Conservation (phyloP, 2,113 vertebrate species). For the Tamias sibiricus region DNA sequence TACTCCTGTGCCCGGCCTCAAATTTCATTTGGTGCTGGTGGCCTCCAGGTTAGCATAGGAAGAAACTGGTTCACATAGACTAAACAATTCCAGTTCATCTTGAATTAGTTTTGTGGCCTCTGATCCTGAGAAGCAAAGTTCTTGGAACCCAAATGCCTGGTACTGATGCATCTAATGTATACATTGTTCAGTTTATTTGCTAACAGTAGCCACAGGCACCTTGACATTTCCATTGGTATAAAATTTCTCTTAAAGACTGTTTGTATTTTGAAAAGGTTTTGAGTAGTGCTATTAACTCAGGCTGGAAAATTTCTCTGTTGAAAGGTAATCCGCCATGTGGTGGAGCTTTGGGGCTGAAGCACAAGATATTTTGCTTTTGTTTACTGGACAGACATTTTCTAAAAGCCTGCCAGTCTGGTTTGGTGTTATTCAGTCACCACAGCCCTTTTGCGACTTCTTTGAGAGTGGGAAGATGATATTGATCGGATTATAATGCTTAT, state of each 20-base stretch:
- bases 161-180: not conserved
- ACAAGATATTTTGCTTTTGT: not conserved
- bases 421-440: not conserved
- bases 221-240: constrained; percentile 56
- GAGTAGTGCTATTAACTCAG: not conserved
- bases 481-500: not conserved
- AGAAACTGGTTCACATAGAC: not conserved
- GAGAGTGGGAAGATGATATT: too few relatives aligned
- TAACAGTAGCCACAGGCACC: constrained; percentile 7
- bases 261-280: constrained; percentile 62
- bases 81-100: not conserved
- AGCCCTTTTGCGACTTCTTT: not conserved
- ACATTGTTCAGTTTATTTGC: constrained; percentile 7
- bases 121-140: not conserved
- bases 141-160: not conserved
- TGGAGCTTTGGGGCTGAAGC: not conserved
- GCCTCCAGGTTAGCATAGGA: not conserved
- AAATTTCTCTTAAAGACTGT: constrained; percentile 37
- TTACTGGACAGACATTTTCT: not conserved
- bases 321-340: not conserved
- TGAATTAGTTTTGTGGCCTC: not conserved
- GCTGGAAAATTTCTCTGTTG: not conserved
- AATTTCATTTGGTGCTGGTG: not conserved
- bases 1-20: not conserved
- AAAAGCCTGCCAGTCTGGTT: not conserved